Percentiles rank a stretch among this genome's conserved stretches.
phyloP scores from a whole-genome alignment of 2,113 vertebrate genomes.

The Penelope pileata region DNA sequence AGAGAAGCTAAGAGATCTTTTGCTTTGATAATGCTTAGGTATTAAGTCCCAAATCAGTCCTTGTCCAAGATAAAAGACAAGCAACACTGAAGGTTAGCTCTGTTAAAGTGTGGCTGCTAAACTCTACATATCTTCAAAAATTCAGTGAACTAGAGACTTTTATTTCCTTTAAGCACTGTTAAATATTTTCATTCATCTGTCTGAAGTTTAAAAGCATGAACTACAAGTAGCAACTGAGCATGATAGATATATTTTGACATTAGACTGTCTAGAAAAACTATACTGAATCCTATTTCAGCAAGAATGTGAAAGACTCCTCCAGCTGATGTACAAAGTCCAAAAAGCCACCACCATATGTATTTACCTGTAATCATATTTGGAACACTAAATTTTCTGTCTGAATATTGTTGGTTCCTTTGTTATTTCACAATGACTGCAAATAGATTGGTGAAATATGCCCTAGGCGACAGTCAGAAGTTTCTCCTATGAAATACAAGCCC shows the following conservation, averaged over 20 bases:
- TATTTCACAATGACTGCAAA: background rate
- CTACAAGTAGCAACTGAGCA: background rate
- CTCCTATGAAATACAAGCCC: background rate
- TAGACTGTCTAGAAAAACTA: background rate
- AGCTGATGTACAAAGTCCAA: background rate
- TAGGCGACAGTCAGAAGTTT: background rate
- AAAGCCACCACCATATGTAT: background rate
- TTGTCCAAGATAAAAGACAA: background rate
- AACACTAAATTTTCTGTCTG: background rate
- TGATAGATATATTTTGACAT: constrained; percentile 27
- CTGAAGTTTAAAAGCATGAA: background rate
- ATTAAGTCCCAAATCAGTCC: background rate
- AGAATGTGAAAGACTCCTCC: background rate
- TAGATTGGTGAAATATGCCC: background rate
- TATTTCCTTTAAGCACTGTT: background rate
- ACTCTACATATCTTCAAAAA: background rate
- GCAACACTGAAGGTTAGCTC: background rate
- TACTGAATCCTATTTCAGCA: background rate
- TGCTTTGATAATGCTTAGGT: background rate
- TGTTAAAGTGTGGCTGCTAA: background rate
- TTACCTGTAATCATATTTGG: background rate
- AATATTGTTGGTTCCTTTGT: background rate
- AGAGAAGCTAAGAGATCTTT: background rate
- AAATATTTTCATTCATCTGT: constrained; percentile 18
- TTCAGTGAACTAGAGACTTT: background rate